These are phyloP conservation scores for Alces alces DNA, from an alignment of 2,113 vertebrate species.

Conservation along the genomic window DNA sequence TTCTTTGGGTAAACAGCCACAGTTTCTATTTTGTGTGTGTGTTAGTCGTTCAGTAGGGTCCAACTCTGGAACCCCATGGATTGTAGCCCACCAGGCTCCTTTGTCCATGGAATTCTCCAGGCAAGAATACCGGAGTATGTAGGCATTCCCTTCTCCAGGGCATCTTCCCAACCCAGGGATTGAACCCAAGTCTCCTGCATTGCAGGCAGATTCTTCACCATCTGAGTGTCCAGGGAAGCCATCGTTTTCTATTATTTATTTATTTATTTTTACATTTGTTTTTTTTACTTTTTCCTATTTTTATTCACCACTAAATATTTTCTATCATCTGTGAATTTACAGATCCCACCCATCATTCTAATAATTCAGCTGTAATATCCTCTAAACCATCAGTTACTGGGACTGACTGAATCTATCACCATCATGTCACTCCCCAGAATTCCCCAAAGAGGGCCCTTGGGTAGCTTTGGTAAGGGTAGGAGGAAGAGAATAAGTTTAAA, in stretches of 20 bases:
- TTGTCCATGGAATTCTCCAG: background rate
- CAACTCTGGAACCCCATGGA: background rate
- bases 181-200: background rate
- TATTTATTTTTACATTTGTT: background rate
- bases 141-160: background rate
- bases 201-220: background rate
- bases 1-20: background rate
- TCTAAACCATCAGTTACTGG: slow-evolving; percentile 70
- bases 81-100: background rate
- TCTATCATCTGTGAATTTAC: background rate
- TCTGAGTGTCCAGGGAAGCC: background rate
- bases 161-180: background rate
- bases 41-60: background rate
- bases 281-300: background rate
- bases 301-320: background rate
- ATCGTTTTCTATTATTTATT: background rate
- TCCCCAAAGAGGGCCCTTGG: background rate
- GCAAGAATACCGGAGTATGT: background rate
- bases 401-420: slow-evolving; percentile 66
- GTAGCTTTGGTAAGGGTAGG: background rate
- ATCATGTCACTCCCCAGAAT: slow-evolving; percentile 75
- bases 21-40: background rate
- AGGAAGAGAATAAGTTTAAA: background rate
- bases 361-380: slow-evolving; percentile 41
- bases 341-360: slow-evolving; percentile 63